Evolutionary conservation across 2,888 invertebrate genomes (phyloP).

Genomic region (Drosophila neotestacea): DNA sequence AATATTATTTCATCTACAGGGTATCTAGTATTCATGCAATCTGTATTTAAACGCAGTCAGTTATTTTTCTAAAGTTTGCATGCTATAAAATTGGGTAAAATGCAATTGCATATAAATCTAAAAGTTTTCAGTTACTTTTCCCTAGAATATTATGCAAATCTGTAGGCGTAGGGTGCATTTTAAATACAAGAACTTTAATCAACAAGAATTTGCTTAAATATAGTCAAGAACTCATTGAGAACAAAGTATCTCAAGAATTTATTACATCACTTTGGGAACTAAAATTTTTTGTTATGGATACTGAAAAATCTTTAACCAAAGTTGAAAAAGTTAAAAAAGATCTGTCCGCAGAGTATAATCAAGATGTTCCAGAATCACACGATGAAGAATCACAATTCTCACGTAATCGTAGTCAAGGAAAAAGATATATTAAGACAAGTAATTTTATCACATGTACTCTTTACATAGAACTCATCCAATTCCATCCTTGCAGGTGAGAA

Average conservation of each 20-base stretch:
- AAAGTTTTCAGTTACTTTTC: constrained; percentile 57
- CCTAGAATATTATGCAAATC: constrained; percentile 54
- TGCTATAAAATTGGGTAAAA: constrained; percentile 59
- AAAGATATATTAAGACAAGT: constrained; percentile 56
- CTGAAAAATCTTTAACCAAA: not conserved
- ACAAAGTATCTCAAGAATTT: not conserved
- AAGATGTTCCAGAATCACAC: not conserved
- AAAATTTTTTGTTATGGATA: constrained; percentile 11
- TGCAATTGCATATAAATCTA: constrained; percentile 69
- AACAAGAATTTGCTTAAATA: not conserved
- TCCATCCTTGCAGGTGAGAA: constrained; percentile 41
- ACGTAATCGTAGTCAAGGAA: constrained; percentile 17
- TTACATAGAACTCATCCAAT: too few species aligned
- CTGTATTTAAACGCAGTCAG: not conserved
- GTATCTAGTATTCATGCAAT: constrained; percentile 2
- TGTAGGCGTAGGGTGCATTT: constrained; percentile 24
- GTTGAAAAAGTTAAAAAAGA: not conserved
- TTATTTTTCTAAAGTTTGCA: constrained; percentile 50
- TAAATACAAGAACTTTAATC: constrained; percentile 3
- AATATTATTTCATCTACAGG: constrained; percentile 2
- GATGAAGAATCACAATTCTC: not conserved
- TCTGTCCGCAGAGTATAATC: not conserved
- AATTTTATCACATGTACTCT: not conserved
- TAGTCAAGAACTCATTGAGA: constrained; percentile 7
- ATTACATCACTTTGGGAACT: not conserved